Conservation (phyloP, 2,888 invertebrate species). For the Ormia ochracea region DNA sequence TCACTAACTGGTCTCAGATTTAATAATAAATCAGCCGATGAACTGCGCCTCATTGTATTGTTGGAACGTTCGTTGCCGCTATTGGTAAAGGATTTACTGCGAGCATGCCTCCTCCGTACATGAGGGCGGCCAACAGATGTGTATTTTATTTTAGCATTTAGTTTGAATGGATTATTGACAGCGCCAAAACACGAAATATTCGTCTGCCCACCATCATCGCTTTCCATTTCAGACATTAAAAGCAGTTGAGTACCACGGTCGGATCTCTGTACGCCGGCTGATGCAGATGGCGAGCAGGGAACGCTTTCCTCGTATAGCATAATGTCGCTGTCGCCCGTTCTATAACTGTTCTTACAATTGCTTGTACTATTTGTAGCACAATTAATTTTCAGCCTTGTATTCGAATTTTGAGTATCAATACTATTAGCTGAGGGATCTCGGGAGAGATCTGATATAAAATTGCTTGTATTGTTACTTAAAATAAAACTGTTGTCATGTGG, state of each 20-base stretch:
- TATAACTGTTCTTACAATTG: slow-evolving; percentile 22
- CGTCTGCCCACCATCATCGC: slow-evolving; percentile 65
- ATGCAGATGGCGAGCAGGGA: slow-evolving; percentile 2
- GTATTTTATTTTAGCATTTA: slow-evolving; percentile 57
- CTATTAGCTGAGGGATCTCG: slow-evolving; percentile 70
- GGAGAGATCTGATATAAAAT: slow-evolving; percentile 75
- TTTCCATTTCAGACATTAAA: slow-evolving; percentile 62
- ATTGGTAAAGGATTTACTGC: slow-evolving; percentile 75
- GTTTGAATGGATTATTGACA: slow-evolving; percentile 67
- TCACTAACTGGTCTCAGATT: slow-evolving; percentile 59
- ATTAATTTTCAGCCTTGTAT: slow-evolving; percentile 33
- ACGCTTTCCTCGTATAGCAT: slow-evolving; percentile 38
- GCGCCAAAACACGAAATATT: slow-evolving; percentile 73
- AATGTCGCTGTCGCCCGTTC: slow-evolving; percentile 39
- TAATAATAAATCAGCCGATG: slow-evolving; percentile 74
- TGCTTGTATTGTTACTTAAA: slow-evolving; percentile 72
- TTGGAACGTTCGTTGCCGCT: slow-evolving; percentile 48
- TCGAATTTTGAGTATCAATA: slow-evolving; percentile 32
- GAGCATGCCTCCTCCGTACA: slow-evolving; percentile 66
- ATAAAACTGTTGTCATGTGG: slow-evolving; percentile 72
- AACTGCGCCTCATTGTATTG: slow-evolving; percentile 69
- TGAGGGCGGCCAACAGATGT: slow-evolving; percentile 43
- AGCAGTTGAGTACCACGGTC: slow-evolving; percentile 35
- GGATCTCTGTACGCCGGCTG: slow-evolving; percentile 6
- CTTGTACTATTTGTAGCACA: slow-evolving; percentile 1